These are phyloP conservation scores for Drosophila funebris DNA, from an alignment of 1,140 invertebrate species.

Conservation along the genomic window DNA sequence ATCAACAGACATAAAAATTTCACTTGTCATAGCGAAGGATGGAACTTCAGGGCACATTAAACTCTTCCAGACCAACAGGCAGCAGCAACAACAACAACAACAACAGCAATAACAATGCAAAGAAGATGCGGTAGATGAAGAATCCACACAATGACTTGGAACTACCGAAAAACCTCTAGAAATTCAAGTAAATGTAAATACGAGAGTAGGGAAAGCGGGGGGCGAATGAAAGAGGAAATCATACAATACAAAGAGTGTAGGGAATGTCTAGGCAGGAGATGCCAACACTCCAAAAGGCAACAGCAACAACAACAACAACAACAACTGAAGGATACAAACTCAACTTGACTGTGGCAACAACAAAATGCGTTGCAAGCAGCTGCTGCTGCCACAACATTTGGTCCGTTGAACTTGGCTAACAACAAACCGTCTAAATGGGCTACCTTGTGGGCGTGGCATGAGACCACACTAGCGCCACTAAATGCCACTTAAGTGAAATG, in stretches of 20 bases:
- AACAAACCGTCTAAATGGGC: conserved; percentile 41
- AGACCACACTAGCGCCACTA: conserved; percentile 19
- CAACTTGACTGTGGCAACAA: conserved; percentile 1
- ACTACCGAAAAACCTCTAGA: conserved; percentile 43
- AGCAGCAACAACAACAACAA: neutral
- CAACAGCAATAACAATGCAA: too few species aligned
- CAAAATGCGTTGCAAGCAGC: conserved; percentile 6
- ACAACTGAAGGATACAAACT: neutral
- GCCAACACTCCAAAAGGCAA: neutral
- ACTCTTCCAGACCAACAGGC: conserved; percentile 5
- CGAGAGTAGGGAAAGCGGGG: neutral
- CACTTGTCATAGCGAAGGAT: conserved; percentile 15
- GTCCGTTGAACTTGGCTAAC: conserved; percentile 44
- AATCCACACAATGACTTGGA: conserved; percentile 54
- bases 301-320: neutral
- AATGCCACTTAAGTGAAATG: conserved; percentile 77
- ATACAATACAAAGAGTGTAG: conserved; percentile 1
- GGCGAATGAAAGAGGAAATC: conserved; percentile 11
- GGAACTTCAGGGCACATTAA: conserved; percentile 7
- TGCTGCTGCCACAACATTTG: conserved; percentile 5
- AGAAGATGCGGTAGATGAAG: neutral
- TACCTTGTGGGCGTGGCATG: conserved; percentile 23
- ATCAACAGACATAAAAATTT: conserved; percentile 15
- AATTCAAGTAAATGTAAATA: conserved; percentile 60
- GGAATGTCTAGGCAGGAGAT: conserved; percentile 6